Base-by-base conservation (phyloP, 2,888 invertebrate species). In the Polymixis lichenea region DNA sequence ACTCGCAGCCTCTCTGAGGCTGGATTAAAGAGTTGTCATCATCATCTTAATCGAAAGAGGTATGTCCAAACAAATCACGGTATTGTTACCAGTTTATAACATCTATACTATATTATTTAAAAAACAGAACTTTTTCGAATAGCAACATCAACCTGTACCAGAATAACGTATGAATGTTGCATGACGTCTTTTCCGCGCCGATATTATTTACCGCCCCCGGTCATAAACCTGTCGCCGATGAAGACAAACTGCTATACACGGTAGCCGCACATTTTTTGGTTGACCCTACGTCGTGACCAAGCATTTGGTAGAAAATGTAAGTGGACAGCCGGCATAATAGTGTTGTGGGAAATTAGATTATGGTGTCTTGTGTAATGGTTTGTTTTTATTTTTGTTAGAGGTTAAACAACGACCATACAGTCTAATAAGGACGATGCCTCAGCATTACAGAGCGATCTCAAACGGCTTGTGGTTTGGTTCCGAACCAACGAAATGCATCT, bases 201-300 rank as follows among this genome's bases (percentile, higher is more conserved):
- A 92, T 95, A 96, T 96, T 96, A 95, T 96, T 95, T 95, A 95
- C 95, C 95, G 94, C 94, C 94, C 93, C 91, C 88, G 82, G 90
- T 93, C 89, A 95, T 96, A 96, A 96, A 96, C 92, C 95, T 95
- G 96, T 95, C 95, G 82, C 86, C 92, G 89, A 95, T 94, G 94
- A 94, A 95, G 95, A 95, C 92, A 95, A 93, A 95, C 92, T 91
- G 95, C 92, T 75, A 69, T 83, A 92, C 92, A 93, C 94, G 92
- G 91, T 93, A 92, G 92, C 72, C 80, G 80, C 83, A 81, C 89
- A 87, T 89, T 91, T 95, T 95, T 95, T 94, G 94, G 91, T 94
- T 95, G 95, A 95, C 95, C 95, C 95, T 91, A 91, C 89, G 71
- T 76, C 75, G 73, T 84, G 82, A 70, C 76, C 80, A 79, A 65